phyloP scores from a whole-genome alignment of 2,888 invertebrate genomes.

The Hydropsyche betteni region DNA sequence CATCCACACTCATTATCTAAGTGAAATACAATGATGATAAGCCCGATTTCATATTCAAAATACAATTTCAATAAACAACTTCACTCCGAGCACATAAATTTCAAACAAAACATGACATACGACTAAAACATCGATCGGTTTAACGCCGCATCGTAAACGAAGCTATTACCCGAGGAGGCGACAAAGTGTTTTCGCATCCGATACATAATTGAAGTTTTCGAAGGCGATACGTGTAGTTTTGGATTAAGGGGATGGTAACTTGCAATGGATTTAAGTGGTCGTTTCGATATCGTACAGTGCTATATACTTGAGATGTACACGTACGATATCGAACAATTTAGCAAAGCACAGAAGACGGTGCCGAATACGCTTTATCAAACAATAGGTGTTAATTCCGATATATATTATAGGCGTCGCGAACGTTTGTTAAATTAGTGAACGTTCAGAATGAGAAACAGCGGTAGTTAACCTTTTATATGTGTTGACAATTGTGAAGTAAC shows the following conservation, averaged over 20 bases:
- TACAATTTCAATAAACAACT: too few species aligned
- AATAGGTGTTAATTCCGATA: conserved; percentile 44
- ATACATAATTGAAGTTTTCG: conserved; percentile 27
- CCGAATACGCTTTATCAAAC: conserved; percentile 39
- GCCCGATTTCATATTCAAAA: too few species aligned
- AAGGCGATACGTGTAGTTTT: conserved; percentile 12
- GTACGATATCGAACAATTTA: conserved; percentile 38
- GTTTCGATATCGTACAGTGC: conserved; percentile 36
- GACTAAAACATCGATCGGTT: too few species aligned
- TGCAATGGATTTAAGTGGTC: conserved; percentile 36
- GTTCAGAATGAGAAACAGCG: background rate
- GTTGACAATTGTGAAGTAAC: too few species aligned
- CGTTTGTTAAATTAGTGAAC: conserved; percentile 39
- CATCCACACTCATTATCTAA: too few species aligned
- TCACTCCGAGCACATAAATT: too few species aligned
- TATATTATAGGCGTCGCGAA: conserved; percentile 34
- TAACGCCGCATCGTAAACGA: too few species aligned
- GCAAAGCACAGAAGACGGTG: conserved; percentile 15
- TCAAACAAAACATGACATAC: too few species aligned
- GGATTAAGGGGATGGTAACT: background rate
- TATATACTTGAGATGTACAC: background rate
- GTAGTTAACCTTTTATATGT: background rate
- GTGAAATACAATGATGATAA: too few species aligned
- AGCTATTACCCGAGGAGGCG: too few species aligned
- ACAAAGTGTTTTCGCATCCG: too few species aligned